Percentiles rank a stretch among this genome's conserved stretches.
These are phyloP conservation scores for Eulacestoma nigropectus DNA, from an alignment of 2,113 vertebrate species.

Conservation along the genomic window DNA sequence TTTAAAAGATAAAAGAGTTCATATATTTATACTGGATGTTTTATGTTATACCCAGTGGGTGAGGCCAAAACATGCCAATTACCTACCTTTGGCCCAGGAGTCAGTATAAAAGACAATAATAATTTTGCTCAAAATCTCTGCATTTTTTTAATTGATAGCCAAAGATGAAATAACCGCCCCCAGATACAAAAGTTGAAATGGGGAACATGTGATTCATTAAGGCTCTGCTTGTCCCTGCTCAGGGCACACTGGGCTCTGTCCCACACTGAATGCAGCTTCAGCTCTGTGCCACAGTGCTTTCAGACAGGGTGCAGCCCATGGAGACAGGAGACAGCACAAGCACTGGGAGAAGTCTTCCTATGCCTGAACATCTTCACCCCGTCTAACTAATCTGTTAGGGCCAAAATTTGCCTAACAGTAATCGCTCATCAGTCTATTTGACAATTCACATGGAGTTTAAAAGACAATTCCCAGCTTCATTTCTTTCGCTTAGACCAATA, in stretches of 20 bases:
- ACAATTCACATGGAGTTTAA: not conserved
- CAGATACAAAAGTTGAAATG: not conserved
- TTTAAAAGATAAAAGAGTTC: not conserved
- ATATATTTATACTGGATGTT: not conserved
- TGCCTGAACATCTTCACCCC: not conserved
- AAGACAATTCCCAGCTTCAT: not conserved
- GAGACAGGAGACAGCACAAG: not conserved
- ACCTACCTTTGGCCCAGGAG: not conserved
- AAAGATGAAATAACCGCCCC: not conserved
- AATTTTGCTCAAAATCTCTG: not conserved
- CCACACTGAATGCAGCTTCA: not conserved
- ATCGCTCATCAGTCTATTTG: not conserved
- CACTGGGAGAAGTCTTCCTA: not conserved
- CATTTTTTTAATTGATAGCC: not conserved
- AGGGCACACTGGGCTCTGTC: not conserved
- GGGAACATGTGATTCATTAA: not conserved
- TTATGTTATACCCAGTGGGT: not conserved
- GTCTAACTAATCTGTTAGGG: not conserved
- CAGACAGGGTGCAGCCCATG: fast-evolving
- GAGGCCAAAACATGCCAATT: not conserved
- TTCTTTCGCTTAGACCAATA: constrained; percentile 1
- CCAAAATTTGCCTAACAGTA: not conserved
- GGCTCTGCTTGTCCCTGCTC: not conserved
- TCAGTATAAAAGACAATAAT: not conserved
- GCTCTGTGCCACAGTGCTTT: not conserved